Evolutionary conservation across 2,113 vertebrate genomes (phyloP).

Genomic region (Nothoprocta pentlandii): DNA sequence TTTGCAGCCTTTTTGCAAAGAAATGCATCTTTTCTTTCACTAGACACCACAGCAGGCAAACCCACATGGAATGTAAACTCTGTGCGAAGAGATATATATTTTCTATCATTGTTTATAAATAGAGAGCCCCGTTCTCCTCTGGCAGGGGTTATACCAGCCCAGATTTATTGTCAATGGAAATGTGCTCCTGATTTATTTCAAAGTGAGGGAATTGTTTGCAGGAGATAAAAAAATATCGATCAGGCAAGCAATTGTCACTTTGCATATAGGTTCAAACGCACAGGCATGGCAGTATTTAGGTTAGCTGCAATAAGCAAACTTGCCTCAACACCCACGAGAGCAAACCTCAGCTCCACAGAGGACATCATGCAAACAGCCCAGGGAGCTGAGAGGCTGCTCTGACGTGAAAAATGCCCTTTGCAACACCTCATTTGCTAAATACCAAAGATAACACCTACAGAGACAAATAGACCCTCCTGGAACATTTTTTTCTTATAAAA

Average conservation of each 20-base stretch:
- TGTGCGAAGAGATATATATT: background rate
- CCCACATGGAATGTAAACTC: conserved; percentile 36
- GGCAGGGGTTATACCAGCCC: background rate
- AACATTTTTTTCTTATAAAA: background rate
- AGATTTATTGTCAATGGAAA: background rate
- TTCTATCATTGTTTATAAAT: conserved; percentile 60
- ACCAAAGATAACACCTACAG: background rate
- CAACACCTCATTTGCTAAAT: background rate
- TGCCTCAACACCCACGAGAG: background rate
- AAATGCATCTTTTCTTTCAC: conserved; percentile 31
- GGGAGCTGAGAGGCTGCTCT: background rate
- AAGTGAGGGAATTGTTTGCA: background rate
- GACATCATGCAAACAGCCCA: background rate
- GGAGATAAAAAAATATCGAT: background rate
- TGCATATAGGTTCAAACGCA: background rate
- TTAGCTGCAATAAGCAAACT: background rate
- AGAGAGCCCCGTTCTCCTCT: background rate
- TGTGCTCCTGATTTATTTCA: background rate
- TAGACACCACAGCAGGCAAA: background rate
- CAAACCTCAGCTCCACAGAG: background rate
- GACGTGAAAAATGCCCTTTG: background rate
- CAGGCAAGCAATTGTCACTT: background rate
- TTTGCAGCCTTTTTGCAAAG: background rate
- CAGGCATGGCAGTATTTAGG: background rate
- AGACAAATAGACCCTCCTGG: background rate